These are phyloP conservation scores for Drosophila rhopaloa DNA, from an alignment of 1,140 invertebrate species.

Conservation along the genomic window DNA sequence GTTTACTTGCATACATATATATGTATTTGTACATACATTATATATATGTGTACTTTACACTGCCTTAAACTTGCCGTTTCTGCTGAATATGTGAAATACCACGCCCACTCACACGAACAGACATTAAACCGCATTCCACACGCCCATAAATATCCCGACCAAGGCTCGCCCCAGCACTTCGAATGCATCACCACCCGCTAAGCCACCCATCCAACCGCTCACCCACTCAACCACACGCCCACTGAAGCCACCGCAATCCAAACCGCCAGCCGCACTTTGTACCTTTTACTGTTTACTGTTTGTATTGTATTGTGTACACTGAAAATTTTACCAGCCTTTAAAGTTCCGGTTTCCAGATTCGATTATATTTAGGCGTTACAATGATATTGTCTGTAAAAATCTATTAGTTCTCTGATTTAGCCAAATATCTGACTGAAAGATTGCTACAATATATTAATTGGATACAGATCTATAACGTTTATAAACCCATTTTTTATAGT, in stretches of 20 bases:
- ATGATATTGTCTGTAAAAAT: too few relatives aligned
- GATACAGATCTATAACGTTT: too few relatives aligned
- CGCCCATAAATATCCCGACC: conserved; percentile 43
- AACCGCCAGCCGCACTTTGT: conserved; percentile 73
- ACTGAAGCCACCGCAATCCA: conserved; percentile 53
- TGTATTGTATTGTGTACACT: conserved; percentile 65
- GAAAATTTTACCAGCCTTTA: background rate
- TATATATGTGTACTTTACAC: conserved; percentile 75
- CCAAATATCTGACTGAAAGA: too few relatives aligned
- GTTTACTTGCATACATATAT: conserved; percentile 69
- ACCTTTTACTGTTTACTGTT: conserved; percentile 74
- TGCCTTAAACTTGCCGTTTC: conserved; percentile 83
- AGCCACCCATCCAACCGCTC: background rate
- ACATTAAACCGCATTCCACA: conserved; percentile 13
- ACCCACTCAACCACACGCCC: conserved; percentile 28
- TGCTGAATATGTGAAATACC: conserved; percentile 77
- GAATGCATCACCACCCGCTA: conserved; percentile 16
- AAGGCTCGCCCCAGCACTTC: conserved; percentile 38
- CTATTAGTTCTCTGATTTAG: too few relatives aligned
- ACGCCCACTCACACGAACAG: conserved; percentile 54
- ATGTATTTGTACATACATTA: conserved; percentile 57
- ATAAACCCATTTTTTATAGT: too few relatives aligned
- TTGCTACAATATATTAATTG: too few relatives aligned
- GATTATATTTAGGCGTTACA: background rate
- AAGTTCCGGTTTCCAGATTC: conserved; percentile 1